Percentiles rank a stretch among this genome's conserved stretches.
These are phyloP conservation scores for Phaenicophaeus curvirostris DNA, from an alignment of 2,797 vertebrate species.

Conservation along the genomic window DNA sequence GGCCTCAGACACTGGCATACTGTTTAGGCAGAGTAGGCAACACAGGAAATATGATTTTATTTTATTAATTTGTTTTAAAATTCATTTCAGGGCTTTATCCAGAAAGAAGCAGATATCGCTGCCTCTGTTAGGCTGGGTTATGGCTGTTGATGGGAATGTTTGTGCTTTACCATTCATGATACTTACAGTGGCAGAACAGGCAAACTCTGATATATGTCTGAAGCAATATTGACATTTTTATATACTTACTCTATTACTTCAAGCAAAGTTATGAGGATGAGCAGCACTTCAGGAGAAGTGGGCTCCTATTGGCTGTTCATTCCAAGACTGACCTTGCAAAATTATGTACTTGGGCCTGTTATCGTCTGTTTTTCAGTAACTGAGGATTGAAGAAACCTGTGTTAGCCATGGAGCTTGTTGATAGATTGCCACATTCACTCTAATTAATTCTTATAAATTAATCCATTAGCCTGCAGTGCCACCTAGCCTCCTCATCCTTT, in stretches of 20 bases:
- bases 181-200: background rate
- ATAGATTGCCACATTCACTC: background rate
- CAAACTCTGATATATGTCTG: background rate
- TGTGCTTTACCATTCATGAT: background rate
- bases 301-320: background rate
- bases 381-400: background rate
- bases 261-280: background rate
- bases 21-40: background rate
- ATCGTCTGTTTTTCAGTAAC: background rate
- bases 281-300: background rate
- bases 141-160: background rate
- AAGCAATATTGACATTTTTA: background rate
- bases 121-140: background rate
- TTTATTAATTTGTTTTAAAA: background rate
- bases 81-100: background rate
- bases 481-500: slow-evolving; percentile 44
- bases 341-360: background rate
- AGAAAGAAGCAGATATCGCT: background rate
- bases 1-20: background rate
- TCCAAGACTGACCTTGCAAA: background rate
- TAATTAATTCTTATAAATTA: background rate
- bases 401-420: background rate
- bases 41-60: background rate
- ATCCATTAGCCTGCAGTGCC: slow-evolving; percentile 57
- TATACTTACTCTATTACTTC: background rate